Evolutionary conservation across 2,113 vertebrate genomes (phyloP), one percentile per base, ranked within the genome.

Genomic region (Alexandromys fortis): DNA sequence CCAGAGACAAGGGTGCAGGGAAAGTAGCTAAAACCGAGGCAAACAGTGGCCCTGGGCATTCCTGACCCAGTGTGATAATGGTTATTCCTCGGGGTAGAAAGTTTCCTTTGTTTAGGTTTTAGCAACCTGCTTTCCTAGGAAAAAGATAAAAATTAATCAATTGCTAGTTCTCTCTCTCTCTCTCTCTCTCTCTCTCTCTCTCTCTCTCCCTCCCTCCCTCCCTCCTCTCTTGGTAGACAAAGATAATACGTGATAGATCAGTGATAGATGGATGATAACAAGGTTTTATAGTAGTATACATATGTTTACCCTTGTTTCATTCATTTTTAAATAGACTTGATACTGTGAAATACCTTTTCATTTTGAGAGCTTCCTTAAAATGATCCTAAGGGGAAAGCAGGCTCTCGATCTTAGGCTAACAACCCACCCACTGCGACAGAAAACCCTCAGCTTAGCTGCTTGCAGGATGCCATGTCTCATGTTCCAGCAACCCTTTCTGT

Each of bases 281-380:
- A 63, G 24, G 26, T 95, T 82, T 79, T n/a, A 33, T 16, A 65
- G 21, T 42, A 70, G 79, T 89, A 76, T 35, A 11, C 28, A 58
- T 16, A 65, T 93, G 33, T 2, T 73, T 92, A 67, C 26, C 38
- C 47, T 86, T 42, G 16, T 47, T 90, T 77, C 17, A 72, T 35
- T 96, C 61, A 47, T 78, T 52, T 75, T 9, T 89, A 83, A 91
- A 73, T 68, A 86, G 89, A 55, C 22, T 26, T 30, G 75, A 52
- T 47, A 8, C 42, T 47, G 30, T 30, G 61, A 92, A 89, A 81
- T 28, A 24, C 13, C 38, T 81, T 90, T 76, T 73, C 52, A 61
- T 26, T 97, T 73, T 26, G 63, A 86, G 22, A 30, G 33, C 55
- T 49, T 67, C 68, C 58, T 90, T 38, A 28, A 52, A n/a, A 70